Evolutionary conservation across 2,888 invertebrate species (phyloP).

Genomic region (Elysia crispata): DNA sequence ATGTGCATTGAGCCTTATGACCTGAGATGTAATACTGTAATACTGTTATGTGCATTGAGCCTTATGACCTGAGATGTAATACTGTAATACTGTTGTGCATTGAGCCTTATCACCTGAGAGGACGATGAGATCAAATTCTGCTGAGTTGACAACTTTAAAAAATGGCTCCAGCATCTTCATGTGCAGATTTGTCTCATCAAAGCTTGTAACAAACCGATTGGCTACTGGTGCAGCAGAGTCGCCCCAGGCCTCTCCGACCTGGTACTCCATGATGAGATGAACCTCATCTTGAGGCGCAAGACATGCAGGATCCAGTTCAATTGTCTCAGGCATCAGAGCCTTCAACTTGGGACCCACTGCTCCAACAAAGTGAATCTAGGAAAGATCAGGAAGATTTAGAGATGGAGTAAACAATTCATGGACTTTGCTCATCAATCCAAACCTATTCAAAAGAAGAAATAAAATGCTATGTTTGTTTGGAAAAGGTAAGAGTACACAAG

Average conservation of each 20-base stretch:
- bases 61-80: too few relatives aligned
- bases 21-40: too few relatives aligned
- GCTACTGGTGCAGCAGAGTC: constrained; percentile 75
- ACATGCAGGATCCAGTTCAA: constrained; percentile 73
- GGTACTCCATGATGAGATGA: constrained; percentile 79
- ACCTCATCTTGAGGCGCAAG: constrained; percentile 76
- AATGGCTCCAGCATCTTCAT: constrained; percentile 75
- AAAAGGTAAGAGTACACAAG: too few relatives aligned
- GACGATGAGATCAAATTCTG: constrained; percentile 77
- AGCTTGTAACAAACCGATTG: constrained; percentile 78
- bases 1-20: too few relatives aligned
- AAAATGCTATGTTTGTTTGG: too few relatives aligned
- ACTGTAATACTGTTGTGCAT: too few relatives aligned
- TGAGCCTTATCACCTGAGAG: constrained; percentile 60
- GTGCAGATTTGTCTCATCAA: constrained; percentile 77
- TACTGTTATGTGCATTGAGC: too few relatives aligned
- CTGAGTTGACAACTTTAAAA: constrained; percentile 74
- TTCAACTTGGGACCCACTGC: constrained; percentile 78
- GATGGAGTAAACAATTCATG: too few relatives aligned
- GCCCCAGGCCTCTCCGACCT: constrained; percentile 76
- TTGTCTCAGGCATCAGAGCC: constrained; percentile 74
- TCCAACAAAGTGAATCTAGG: constrained; percentile 78
- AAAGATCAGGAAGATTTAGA: neutral
- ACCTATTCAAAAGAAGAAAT: too few relatives aligned
- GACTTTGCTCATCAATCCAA: too few relatives aligned